Evolutionary conservation across 2,113 vertebrate genomes (phyloP).

Genomic region (Todiramphus saurophagus): DNA sequence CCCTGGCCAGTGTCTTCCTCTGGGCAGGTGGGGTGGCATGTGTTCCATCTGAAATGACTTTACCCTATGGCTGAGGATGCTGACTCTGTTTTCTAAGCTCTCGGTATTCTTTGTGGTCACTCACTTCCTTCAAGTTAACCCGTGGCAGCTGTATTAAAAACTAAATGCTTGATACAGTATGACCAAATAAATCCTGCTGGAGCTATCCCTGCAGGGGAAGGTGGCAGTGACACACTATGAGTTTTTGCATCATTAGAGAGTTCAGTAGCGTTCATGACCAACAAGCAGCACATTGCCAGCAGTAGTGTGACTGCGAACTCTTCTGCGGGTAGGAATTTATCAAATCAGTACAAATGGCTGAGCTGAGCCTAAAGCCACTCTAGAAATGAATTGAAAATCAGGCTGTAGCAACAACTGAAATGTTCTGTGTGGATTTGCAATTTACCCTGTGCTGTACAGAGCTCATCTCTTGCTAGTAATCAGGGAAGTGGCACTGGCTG

Average conservation of each 20-base stretch:
- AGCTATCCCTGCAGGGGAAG: background rate
- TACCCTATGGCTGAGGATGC: background rate
- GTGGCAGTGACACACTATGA: background rate
- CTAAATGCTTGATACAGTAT: accelerated
- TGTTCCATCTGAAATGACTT: background rate
- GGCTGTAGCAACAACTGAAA: background rate
- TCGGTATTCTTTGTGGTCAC: background rate
- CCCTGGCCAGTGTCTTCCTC: background rate
- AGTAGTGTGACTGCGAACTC: background rate
- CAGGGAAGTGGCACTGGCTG: background rate
- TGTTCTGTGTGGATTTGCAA: background rate
- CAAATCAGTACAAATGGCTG: background rate
- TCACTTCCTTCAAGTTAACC: background rate
- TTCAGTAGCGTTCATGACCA: background rate
- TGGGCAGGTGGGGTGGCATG: background rate
- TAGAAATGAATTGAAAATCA: background rate
- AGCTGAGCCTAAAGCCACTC: background rate
- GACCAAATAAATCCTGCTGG: background rate
- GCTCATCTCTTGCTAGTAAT: background rate
- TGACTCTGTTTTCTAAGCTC: background rate
- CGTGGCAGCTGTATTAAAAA: background rate
- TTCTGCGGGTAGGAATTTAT: background rate
- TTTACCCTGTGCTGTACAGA: background rate
- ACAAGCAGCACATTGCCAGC: background rate
- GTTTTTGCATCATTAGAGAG: background rate